Percentiles rank a stretch among this genome's conserved stretches.
Evolutionary conservation across 2,113 vertebrate genomes (phyloP).

Genomic region (Odontophorus gujanensis): DNA sequence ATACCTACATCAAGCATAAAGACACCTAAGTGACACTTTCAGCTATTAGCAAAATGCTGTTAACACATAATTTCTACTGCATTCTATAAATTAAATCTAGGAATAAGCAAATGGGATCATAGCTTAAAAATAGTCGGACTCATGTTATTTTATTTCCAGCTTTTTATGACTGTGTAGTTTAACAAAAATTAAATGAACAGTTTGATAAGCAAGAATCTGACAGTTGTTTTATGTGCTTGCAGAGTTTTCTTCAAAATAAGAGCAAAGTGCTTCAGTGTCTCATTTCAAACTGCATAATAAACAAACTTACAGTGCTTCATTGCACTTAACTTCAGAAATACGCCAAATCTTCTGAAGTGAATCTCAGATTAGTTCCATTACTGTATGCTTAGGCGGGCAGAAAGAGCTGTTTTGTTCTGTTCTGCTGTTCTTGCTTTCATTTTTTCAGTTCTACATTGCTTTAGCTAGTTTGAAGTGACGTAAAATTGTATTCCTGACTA

Average conservation of each 20-base stretch:
- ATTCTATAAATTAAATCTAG: conserved; percentile 9
- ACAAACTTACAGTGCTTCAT: conserved; percentile 27
- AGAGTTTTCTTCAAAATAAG: conserved; percentile 26
- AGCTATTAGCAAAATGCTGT: not conserved
- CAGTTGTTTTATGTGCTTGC: not conserved
- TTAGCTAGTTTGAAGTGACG: not conserved
- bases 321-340: conserved; percentile 54
- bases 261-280: conserved; percentile 15
- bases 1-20: not conserved
- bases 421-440: not conserved
- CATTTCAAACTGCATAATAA: conserved; percentile 44
- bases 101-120: not conserved
- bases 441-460: not conserved
- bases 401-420: not conserved
- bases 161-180: not conserved
- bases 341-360: conserved; percentile 11
- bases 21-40: not conserved
- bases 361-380: conserved; percentile 27
- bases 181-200: conserved; percentile 37
- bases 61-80: not conserved
- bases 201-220: not conserved
- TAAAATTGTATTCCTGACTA: not conserved
- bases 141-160: not conserved
- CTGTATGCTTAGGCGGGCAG: not conserved
- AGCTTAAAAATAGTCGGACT: not conserved